Evolutionary conservation across 2,888 invertebrate species (phyloP), one percentile per base, ranked within the genome.

Genomic region (Acanthosepion lycidas): DNA sequence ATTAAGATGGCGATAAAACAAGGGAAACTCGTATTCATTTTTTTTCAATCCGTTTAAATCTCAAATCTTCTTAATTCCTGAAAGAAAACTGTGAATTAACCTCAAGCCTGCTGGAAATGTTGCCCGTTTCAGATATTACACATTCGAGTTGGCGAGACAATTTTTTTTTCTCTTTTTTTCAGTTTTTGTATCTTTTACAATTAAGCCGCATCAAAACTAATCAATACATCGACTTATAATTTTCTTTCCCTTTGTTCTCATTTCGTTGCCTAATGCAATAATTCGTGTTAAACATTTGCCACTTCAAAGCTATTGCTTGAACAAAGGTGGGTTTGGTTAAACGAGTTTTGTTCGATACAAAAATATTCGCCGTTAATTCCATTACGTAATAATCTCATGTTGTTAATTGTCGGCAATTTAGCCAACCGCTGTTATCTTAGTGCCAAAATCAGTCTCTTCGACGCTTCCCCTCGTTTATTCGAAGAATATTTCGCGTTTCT

Each of bases 251-350:
- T 78, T 78, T 78, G n/a, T 78, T 78, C 12, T 78, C n/a, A 9
- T n/a, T 78, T 78, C 33, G 78, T 78, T 33, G 78, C 78, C 33
- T n/a, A 78, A 78, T 78, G 78, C 78, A 78, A 78, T 78, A 78
- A 78, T 78, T 78, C n/a, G 78, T 33, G 78, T 33, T 78, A 78
- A n/a, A 78, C 78, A 78, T 78, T 78, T 78, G 78, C n/a, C 78
- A 78, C 78, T 78, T 78, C 78, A 78, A 78, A 78, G 78, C n/a
- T 33, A 15, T 78, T 8, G 18, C 18, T 33, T 78, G 12, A 78
- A 64, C 23, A 23, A 33, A n/a, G n/a, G 18, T 12, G 78, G 78
- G 8, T 12, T 9, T 15, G n/a, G 78, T n/a, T n/a, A 33, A 78
- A 78, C n/a, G 78, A 78, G 33, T 78, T 33, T n/a, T 78, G 78